These are phyloP conservation scores for Nemopilema nomurai DNA, from an alignment of 30 jellyfish, hydroid and myxozoan genomes.

Conservation along the genomic window DNA sequence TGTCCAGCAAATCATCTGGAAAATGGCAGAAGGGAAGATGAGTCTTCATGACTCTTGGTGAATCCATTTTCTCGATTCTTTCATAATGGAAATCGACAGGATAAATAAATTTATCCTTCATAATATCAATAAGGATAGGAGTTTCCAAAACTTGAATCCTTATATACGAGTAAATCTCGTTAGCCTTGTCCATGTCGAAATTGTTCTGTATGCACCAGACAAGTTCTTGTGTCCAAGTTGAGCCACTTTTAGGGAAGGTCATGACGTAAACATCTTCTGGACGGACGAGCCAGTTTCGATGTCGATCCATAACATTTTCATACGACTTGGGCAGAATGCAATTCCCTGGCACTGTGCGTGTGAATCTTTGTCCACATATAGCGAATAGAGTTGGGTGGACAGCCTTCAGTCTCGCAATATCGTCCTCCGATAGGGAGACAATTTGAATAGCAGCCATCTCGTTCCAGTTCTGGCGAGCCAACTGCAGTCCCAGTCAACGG, in stretches of 20 bases:
- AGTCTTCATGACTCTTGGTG: slow-evolving; percentile 13
- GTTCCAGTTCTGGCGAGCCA: background rate
- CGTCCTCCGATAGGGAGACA: background rate
- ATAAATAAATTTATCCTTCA: background rate
- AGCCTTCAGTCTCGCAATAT: background rate
- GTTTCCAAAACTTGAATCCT: background rate
- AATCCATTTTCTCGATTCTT: background rate
- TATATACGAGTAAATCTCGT: background rate
- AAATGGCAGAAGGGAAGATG: slow-evolving; percentile 20
- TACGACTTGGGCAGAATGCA: background rate
- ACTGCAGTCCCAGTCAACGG: too few species aligned
- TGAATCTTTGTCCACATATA: background rate
- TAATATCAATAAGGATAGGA: background rate
- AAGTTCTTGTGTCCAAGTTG: slow-evolving; percentile 48
- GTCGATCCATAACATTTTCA: background rate
- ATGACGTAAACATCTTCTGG: slow-evolving; percentile 22
- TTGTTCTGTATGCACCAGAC: slow-evolving; percentile 43
- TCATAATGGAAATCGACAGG: background rate
- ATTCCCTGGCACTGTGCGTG: background rate
- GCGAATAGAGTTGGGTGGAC: background rate
- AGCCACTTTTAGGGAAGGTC: slow-evolving; percentile 34
- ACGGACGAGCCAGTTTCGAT: slow-evolving; percentile 6
- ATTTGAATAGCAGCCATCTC: background rate
- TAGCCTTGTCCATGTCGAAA: slow-evolving; percentile 4
- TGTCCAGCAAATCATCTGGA: background rate